Evolutionary conservation across 2,113 vertebrate genomes (phyloP).

Genomic region (Spea multiplicata): DNA sequence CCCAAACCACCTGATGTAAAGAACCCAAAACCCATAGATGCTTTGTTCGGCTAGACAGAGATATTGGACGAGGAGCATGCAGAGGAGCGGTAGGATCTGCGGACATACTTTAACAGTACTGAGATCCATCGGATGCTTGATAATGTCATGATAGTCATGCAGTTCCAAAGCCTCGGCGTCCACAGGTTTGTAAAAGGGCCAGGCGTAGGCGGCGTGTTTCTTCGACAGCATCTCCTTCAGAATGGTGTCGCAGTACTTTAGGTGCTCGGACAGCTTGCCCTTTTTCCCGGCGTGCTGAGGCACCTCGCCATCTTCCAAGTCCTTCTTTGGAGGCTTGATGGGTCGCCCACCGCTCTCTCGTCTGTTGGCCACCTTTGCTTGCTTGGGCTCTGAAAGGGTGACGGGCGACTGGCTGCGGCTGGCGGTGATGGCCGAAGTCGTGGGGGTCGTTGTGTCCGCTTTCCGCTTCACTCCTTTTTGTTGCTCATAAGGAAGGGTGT

Average conservation of each 20-base stretch:
- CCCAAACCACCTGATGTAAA: too few relatives aligned
- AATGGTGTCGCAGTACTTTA: conserved; percentile 85
- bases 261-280: conserved; percentile 74
- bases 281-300: conserved; percentile 67
- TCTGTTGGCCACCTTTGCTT: conserved; percentile 74
- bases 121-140: conserved; percentile 98
- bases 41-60: too few relatives aligned
- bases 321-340: conserved; percentile 81
- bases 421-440: conserved; percentile 85
- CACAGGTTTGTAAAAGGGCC: conserved; percentile 97
- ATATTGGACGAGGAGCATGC: not conserved
- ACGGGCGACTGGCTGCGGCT: conserved; percentile 72
- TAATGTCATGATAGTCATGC: conserved; percentile 93
- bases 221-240: conserved; percentile 93
- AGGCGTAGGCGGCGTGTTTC: conserved; percentile 86
- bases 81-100: not conserved
- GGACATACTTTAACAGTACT: conserved; percentile 86
- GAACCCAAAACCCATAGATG: too few relatives aligned
- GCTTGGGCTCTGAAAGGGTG: conserved; percentile 71
- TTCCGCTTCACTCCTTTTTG: conserved; percentile 93
- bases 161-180: conserved; percentile 87
- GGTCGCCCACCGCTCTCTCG: conserved; percentile 72
- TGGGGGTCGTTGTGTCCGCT: conserved; percentile 94
- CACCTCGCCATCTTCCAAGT: conserved; percentile 72
- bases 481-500: conserved; percentile 70